Base-by-base conservation (phyloP, 2,888 invertebrate species). In the Drosophila fulvimacula region DNA sequence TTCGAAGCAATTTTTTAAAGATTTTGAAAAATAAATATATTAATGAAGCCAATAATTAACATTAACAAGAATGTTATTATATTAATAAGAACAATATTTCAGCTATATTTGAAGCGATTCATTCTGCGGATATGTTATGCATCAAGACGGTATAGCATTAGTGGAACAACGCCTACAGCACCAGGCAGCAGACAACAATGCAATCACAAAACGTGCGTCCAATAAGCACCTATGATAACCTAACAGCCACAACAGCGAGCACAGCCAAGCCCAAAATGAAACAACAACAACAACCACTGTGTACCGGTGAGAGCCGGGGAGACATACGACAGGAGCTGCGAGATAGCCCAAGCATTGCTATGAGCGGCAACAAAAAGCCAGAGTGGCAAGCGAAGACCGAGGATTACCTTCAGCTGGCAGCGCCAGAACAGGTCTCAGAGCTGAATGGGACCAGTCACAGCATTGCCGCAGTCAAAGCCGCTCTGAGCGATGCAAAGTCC, bases 401-500 rank as follows among this genome's bases (percentile, higher is more conserved):
- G 51, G 34, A 30, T 32, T 17, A 7, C 0, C 32, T 13, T 6
- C 30, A 49, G 32, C 7, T 76, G 55, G 59, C 76, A 48, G 56
- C 69, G 60, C 39, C 36, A 15, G 27, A 62, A 34, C 66, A 70
- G 48, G 21, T 59, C 64, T 63, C 72, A 56, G 84, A 85, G 24
- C 76, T 83, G 56, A 88, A 89, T 68, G 83, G 88, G 69, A 82
- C 89, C 66, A 90, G 88, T 59, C 82, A 91, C 62, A 91, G 90
- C 69, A 90, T 91, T 61, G 91, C 91, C 27, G 92, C 91, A 32
- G 91, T 90, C 21, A 91, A 91, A 82, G 92, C 93, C 19, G 93
- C 92, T 6, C 82, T 92, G 21, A 92, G 92, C 73, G 92, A 92
- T 77, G 92, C 92, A 41, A 92, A 92, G 81, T 92, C 92, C 48